These are phyloP conservation scores for Amphilophus citrinellus DNA, from an alignment of 2,113 vertebrate species.

Conservation along the genomic window DNA sequence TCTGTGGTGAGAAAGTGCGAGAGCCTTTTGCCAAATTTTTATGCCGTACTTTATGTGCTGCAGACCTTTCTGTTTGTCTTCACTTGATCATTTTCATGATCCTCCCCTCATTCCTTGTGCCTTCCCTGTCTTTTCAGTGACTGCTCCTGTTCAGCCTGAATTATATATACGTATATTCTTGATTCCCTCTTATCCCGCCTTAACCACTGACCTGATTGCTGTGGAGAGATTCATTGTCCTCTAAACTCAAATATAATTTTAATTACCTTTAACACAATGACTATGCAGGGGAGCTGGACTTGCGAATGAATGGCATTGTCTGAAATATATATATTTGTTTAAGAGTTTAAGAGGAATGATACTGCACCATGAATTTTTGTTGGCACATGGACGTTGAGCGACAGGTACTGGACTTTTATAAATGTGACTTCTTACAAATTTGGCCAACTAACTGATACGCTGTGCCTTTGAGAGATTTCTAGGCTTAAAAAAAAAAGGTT, in stretches of 20 bases:
- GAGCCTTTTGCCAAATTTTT: conserved; percentile 47
- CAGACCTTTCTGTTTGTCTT: conserved; percentile 41
- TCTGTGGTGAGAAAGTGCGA: conserved; percentile 14
- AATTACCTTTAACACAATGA: conserved; percentile 56
- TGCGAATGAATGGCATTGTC: conserved; percentile 10
- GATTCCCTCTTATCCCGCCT: conserved; percentile 51
- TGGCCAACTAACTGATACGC: conserved; percentile 56
- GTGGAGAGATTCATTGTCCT: conserved; percentile 43
- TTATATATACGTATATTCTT: conserved; percentile 6
- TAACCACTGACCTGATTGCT: conserved; percentile 63
- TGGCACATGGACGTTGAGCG: conserved; percentile 7
- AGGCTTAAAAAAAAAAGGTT: conserved; percentile 33
- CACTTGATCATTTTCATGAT: not conserved
- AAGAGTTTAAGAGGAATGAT: conserved; percentile 41
- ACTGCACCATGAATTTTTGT: conserved; percentile 13
- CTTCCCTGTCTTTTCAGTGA: conserved; percentile 51
- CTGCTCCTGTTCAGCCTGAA: conserved; percentile 18
- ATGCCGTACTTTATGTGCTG: conserved; percentile 27
- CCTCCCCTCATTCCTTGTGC: conserved; percentile 44
- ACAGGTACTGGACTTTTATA: conserved; percentile 20
- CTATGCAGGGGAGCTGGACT: conserved; percentile 68
- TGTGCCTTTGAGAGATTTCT: conserved; percentile 74
- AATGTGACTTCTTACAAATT: conserved; percentile 32
- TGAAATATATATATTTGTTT: not conserved
- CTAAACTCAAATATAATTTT: conserved; percentile 21